Evolutionary conservation across 2,113 vertebrate species (phyloP), one percentile per base, ranked within the genome.

Genomic region (Chauna torquata): DNA sequence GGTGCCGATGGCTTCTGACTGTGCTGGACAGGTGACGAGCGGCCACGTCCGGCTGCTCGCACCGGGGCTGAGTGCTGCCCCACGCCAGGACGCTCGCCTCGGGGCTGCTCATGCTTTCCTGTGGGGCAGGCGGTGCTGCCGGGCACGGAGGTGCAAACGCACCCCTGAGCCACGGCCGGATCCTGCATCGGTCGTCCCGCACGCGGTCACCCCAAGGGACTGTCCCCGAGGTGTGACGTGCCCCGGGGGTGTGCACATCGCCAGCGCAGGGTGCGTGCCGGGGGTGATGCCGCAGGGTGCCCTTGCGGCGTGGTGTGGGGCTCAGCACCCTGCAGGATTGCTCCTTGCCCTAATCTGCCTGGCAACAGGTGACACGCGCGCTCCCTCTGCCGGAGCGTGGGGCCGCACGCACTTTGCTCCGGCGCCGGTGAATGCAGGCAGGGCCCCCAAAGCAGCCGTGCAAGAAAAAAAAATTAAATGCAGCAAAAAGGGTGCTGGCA

Each of bases 1-100:
- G 93, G 83, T 95, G 94, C 91, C 9, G 55, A 91, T 70, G 81
- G 92, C 84, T 94, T 79, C 94, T 98, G 97, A 97, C 95, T 94
- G 96, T 36, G 9, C 86, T 45, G 57, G 97, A 96, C 96, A 97
- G 96, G 96, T 97, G 96, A 96, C 38, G 27, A 91, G 55, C 36
- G 55, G 94, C 77, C 38, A 5, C 42, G 81, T 68, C 69, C 76
- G 57, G 61, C 75, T 30, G 10, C 75, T 82, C 15, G 5, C 3
- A 1, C 1, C 11, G 82, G 74, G 65, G 55, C 82, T 12, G 65
- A 59, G 90, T 79, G 6, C 88, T 65, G 91, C 68, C 92, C 77
- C 68, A 14, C 44, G 28, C n/a, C 11, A 32, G 55, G 50, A 50
- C 27, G 16, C 72, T 57, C 18, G 59, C 65, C 22, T 28, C 32